Base-by-base conservation (phyloP, 2,797 vertebrate genomes). In the Liasis olivaceus region DNA sequence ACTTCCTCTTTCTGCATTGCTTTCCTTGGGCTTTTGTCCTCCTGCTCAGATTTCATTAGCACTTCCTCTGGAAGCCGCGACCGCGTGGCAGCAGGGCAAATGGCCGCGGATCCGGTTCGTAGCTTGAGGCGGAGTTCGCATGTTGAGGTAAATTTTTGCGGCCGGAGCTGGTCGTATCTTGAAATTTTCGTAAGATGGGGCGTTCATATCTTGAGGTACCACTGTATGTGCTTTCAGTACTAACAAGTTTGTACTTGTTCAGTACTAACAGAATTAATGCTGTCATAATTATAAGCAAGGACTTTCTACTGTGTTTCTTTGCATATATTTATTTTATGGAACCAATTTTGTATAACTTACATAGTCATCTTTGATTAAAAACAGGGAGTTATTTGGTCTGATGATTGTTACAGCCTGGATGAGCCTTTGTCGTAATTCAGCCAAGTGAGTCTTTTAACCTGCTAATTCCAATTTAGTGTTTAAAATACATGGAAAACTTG, bases 341-440 rank as follows among this genome's bases (percentile, higher is more conserved):
- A 36, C 87, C 31, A 77, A 5, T 90, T 31, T 26, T 91, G 6
- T 60, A 63, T 93, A 22, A 91, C 17, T 94, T 81, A 81, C 93
- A 42, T 91, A 93, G 84, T 92, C 47, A 94, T 87, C 85, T 90
- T 89, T 87, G 66, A 84, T 88, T 8, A 93, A 85, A 63, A 91
- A 93, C 91, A 98, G 98, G 92, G 98, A 98, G 91, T 93, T 98
- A 85, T 96, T 95, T 91, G 98, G 98, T 81, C 95, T 98, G 93
- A 66, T 97, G 94, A 98, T 98, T 90, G 96, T 98, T 92, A 86
- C 92, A 62, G 3, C 94, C 58, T 98, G 98, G 98, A 96, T 98
- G 95, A 93, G 95, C 59, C 97, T 98, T 6, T 98, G 98, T 91
- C 95, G 95, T 88, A 96, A 94, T 93, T 97, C 98, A 93, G 95